These are phyloP conservation scores for Globodera rostochiensis DNA, from an alignment of 1,140 invertebrate species.

Conservation along the genomic window DNA sequence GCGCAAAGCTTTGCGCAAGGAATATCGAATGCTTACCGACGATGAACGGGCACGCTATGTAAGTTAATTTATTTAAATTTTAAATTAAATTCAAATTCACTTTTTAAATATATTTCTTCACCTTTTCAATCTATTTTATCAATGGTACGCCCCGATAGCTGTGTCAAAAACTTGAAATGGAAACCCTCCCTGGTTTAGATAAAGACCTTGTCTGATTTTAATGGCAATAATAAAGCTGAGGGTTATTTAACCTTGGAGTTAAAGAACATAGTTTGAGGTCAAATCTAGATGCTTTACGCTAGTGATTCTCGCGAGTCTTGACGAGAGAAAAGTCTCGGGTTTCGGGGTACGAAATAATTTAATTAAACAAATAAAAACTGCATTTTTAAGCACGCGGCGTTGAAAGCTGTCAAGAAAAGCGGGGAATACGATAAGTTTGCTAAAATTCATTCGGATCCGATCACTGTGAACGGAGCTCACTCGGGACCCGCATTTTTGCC, in stretches of 20 bases:
- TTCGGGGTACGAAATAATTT: not conserved
- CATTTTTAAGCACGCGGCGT: constrained; percentile 59
- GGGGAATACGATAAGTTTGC: constrained; percentile 62
- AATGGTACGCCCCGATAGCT: no score
- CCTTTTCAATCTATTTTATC: not conserved
- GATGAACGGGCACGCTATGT: constrained; percentile 34
- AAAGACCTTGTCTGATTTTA: no score
- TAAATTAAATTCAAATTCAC: not conserved
- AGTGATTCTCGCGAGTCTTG: no score
- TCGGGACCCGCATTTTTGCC: constrained; percentile 39
- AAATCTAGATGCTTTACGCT: no score
- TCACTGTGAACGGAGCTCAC: constrained; percentile 55
- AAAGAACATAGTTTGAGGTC: no score
- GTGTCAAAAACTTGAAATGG: no score
- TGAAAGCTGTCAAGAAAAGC: constrained; percentile 65
- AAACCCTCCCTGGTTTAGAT: no score
- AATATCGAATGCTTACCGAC: constrained; percentile 45
- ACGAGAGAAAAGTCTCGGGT: no score
- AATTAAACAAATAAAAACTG: not conserved
- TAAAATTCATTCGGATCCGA: constrained; percentile 50
- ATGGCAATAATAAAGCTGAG: no score
- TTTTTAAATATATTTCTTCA: not conserved
- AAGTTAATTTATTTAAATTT: not conserved
- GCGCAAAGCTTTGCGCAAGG: constrained; percentile 47
- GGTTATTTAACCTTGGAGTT: no score